phyloP scores from a whole-genome alignment of 2,113 vertebrate species.

The Bathybates hornii region DNA sequence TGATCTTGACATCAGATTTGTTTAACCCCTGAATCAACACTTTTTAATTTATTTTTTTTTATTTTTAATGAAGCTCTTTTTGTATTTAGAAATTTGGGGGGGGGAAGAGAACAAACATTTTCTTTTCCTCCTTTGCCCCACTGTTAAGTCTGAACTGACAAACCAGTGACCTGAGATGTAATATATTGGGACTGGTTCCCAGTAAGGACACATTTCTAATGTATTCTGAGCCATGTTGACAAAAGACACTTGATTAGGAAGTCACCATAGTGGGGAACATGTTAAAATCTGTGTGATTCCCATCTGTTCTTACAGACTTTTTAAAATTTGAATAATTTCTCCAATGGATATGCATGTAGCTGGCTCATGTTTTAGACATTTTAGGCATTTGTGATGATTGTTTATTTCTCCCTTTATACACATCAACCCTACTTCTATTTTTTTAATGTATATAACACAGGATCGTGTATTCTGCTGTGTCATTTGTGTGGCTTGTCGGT shows the following conservation, averaged over 20 bases:
- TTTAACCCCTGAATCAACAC: conserved; percentile 16
- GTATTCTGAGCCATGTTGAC: conserved; percentile 58
- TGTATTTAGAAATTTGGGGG: not conserved
- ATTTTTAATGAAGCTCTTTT: conserved; percentile 2
- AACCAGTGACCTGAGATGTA: conserved; percentile 1
- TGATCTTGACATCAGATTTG: conserved; percentile 6
- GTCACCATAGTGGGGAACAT: conserved; percentile 12
- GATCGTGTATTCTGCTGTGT: conserved; percentile 28
- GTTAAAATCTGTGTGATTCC: conserved; percentile 10
- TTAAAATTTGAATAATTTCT: conserved; percentile 26
- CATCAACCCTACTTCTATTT: conserved; percentile 31
- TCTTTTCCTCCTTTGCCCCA: not conserved
- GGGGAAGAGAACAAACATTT: not conserved
- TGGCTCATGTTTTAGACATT: conserved; percentile 40
- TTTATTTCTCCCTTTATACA: conserved; percentile 5
- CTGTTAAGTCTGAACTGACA: conserved; percentile 2
- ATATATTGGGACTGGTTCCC: conserved; percentile 62
- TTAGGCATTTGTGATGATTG: conserved; percentile 17
- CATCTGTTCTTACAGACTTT: conserved; percentile 22
- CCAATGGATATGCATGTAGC: conserved; percentile 54
- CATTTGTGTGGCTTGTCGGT: conserved; percentile 24
- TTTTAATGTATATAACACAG: conserved; percentile 40
- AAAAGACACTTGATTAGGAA: conserved; percentile 36
- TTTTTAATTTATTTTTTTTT: not conserved
- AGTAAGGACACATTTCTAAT: conserved; percentile 29